phyloP scores from a whole-genome alignment of 2,797 vertebrate species.

The Mus spretus region DNA sequence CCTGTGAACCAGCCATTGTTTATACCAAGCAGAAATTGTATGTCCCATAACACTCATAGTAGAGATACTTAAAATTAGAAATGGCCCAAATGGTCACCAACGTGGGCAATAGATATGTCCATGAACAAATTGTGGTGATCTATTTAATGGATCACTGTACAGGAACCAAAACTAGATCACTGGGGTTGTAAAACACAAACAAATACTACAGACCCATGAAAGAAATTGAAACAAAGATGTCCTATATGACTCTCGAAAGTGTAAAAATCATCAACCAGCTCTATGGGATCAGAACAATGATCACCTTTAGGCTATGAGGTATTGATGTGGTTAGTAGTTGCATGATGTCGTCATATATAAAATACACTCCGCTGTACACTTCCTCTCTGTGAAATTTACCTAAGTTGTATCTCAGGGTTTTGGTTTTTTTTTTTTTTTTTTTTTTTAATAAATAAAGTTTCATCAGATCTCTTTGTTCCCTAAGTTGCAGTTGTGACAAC shows the following conservation, averaged over 20 bases:
- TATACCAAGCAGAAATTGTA: not conserved
- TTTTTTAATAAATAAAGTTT: conserved; percentile 40
- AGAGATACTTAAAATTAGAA: not conserved
- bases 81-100: not conserved
- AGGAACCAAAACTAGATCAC: conserved; percentile 50
- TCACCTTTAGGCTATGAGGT: not conserved
- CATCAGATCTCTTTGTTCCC: not conserved
- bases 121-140: not conserved
- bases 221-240: conserved; percentile 27
- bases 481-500: not conserved
- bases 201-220: conserved; percentile 43
- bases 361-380: not conserved
- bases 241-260: not conserved
- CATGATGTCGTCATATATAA: not conserved
- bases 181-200: not conserved
- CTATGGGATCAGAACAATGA: not conserved
- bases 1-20: not conserved
- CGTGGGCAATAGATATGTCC: not conserved
- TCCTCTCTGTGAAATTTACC: not conserved
- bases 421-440: too few species aligned
- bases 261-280: conserved; percentile 4
- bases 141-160: not conserved
- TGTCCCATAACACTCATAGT: not conserved
- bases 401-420: not conserved
- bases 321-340: not conserved